Conservation (phyloP, 2,113 vertebrate species). For the Heterotilapia buettikoferi region DNA sequence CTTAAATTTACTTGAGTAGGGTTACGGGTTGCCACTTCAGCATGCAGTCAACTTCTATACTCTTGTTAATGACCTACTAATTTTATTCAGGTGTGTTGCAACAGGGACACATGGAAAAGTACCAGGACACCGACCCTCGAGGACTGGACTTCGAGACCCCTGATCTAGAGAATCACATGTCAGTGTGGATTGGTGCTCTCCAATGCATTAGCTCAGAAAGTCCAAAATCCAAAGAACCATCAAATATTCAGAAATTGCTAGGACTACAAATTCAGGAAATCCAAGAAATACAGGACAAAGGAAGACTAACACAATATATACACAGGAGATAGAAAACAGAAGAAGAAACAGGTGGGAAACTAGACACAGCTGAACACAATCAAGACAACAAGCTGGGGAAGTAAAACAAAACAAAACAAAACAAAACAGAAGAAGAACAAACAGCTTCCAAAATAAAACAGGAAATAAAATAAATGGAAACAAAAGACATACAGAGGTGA, state of each 20-base stretch:
- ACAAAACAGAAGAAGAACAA: not conserved
- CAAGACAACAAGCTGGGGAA: not conserved
- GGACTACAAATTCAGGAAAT: not conserved
- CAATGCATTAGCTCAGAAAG: not conserved
- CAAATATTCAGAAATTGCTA: not conserved
- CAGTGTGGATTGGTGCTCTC: not conserved
- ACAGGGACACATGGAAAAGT: not conserved
- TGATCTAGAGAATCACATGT: not conserved
- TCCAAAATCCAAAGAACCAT: not conserved
- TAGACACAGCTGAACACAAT: not conserved
- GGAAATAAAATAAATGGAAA: not conserved
- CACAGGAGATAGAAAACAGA: not conserved
- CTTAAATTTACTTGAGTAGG: not conserved
- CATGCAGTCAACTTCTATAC: not conserved
- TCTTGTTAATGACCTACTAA: not conserved
- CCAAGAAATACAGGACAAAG: not conserved
- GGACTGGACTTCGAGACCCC: not conserved
- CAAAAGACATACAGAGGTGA: not conserved
- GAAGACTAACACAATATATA: not conserved
- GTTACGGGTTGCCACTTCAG: not conserved
- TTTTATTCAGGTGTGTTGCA: not conserved
- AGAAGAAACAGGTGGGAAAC: not conserved
- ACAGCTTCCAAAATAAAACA: not conserved
- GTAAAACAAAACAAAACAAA: not conserved
- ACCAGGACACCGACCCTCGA: not conserved